Base-by-base conservation (phyloP, 2,888 invertebrate genomes). In the Philonicus albiceps region DNA sequence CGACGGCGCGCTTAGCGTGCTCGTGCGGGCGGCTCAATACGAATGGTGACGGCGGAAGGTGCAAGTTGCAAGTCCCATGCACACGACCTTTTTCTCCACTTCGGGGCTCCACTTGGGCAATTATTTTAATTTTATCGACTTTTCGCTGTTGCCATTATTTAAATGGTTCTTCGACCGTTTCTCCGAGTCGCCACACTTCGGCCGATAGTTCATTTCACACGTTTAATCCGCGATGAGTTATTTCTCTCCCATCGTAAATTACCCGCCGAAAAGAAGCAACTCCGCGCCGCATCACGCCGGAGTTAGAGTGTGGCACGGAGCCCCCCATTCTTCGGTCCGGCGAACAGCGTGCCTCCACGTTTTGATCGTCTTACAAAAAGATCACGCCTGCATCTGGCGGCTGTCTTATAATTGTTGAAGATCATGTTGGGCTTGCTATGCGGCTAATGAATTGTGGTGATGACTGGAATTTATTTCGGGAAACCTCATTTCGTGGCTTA, bases 111-210 rank as follows among this genome's bases (percentile, higher is more conserved):
- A 84, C 55, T 83, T 83, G 19, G 31, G 83, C 84, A 84, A 84
- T 84, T 84, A 73, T 84, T 84, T 84, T 84, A 84, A 84, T 43
- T 84, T 84, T 84, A 84, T 84, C 84, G 73, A 73, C 73, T 43
- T 84, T 84, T 84, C 73, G 76, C 22, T n/a, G 53, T 83, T 84
- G 43, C 73, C 72, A 73, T 73, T 43, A 73, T 16, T 84, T 43
- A 73, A 84, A 43, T 43, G 84, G 7, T 43, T 43, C 34, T 81
- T n/a, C 40, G 22, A 13, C 30, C 49, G 27, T 43, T 43, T 27
- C 43, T 34, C 13, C 19, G 40, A 83, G 30, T 64, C 30, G 34
- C n/a, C 64, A 31, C 34, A 31, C 34, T 83, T 83, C 64, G 19
- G 81, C 34, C 81, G 64, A 64, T 83, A 83, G 81, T 37, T 83